phyloP scores from a whole-genome alignment of 2,797 vertebrate genomes.

The Uromys caudimaculatus region DNA sequence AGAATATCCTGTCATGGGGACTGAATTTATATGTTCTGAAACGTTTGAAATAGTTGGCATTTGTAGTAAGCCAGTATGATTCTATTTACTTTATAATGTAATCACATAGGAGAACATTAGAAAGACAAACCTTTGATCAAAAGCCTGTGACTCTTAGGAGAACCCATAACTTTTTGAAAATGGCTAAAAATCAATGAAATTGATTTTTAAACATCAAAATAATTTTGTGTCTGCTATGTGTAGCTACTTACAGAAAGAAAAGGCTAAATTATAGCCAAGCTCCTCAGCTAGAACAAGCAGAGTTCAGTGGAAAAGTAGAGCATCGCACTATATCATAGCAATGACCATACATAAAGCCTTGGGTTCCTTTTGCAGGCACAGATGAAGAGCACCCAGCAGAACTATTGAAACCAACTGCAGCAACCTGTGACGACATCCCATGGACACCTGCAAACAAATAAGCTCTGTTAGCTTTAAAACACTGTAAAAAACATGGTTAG shows the following conservation, averaged over 20 bases:
- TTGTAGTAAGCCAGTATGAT: background rate
- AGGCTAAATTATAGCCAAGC: slow-evolving; percentile 14
- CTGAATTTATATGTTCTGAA: background rate
- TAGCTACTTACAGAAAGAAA: slow-evolving; percentile 56
- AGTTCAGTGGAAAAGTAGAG: background rate
- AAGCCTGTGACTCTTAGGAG: background rate
- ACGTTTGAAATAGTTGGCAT: slow-evolving; percentile 26
- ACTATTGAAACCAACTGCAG: slow-evolving; percentile 17
- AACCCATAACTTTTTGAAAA: background rate
- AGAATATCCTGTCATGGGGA: background rate
- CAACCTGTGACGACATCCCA: background rate
- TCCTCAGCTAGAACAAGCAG: background rate
- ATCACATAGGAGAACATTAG: background rate
- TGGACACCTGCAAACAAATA: slow-evolving; percentile 64
- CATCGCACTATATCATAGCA: slow-evolving; percentile 7
- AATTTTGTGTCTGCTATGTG: background rate
- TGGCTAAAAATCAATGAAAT: background rate
- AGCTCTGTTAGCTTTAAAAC: slow-evolving; percentile 13
- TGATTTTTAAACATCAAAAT: background rate
- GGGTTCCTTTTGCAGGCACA: background rate
- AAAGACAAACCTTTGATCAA: background rate
- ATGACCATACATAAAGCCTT: background rate
- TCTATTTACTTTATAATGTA: background rate
- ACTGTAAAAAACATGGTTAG: background rate
- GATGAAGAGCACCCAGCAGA: background rate